Base-by-base conservation (phyloP, 1,140 invertebrate species). In the Radopholus similis region DNA sequence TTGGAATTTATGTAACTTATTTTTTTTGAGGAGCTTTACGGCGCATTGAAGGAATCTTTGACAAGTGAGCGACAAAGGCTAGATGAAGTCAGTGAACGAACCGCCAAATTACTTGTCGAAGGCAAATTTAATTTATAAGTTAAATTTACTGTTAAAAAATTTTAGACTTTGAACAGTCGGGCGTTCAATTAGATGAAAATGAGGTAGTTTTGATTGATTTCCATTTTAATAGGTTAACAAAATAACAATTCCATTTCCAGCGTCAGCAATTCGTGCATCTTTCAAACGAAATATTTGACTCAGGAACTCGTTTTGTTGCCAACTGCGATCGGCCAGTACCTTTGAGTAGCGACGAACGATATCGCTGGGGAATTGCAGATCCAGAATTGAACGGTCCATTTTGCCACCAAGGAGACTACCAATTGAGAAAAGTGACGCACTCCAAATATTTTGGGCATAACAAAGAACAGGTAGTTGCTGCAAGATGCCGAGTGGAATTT, bases 131-230 rank as follows among this genome's bases (percentile, higher is more conserved):
- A n/a, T n/a, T n/a, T n/a, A n/a, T n/a, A n/a, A n/a, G n/a, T n/a
- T n/a, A n/a, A n/a, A n/a, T n/a, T n/a, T n/a, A n/a, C n/a, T n/a
- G n/a, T n/a, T n/a, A n/a, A n/a, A n/a, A n/a, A n/a, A n/a, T n/a
- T n/a, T n/a, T n/a, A n/a, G n/a, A 75, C 51, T 75, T 75, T 53
- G 70, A 75, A n/a, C 71, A 78, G n/a, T 75, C 73, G 37, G 73
- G 73, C 15, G 64, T 75, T 34, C 76, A 78, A 65, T 56, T 75
- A 66, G 15, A 55, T 1, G 67, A 76, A 23, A 26, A n/a, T 40
- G 64, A 69, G 28, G 67, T 34, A 70, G 9, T 69, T 68, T 18
- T 28, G 9, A 47, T 42, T 34, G 9, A 26, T 6, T 40, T 11
- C n/a, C 6, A 38, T 28, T 65, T 65, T 35, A n/a, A 66, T 8